Evolutionary conservation across 2,113 vertebrate species (phyloP).

Genomic region (Erythrocercus mccallii): DNA sequence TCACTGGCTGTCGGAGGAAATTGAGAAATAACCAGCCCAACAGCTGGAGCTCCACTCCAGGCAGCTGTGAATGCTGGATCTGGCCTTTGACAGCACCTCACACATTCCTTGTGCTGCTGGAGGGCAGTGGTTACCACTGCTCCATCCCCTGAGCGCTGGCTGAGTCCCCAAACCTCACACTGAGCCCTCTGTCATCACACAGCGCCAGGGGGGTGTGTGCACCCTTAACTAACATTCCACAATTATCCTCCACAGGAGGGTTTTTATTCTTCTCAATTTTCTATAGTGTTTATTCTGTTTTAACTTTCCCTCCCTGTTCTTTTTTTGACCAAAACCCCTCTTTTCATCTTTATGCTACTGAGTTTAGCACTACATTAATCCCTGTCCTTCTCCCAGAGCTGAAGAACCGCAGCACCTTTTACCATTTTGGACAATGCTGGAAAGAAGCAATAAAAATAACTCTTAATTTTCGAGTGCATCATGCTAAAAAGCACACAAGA

Average conservation of each 20-base stretch:
- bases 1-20: neutral
- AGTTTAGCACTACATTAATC: neutral
- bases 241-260: neutral
- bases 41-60: neutral
- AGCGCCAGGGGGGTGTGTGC: neutral
- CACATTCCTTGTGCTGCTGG: neutral
- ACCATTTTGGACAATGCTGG: neutral
- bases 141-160: neutral
- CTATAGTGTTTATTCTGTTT: neutral
- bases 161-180: neutral
- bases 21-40: neutral
- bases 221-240: neutral
- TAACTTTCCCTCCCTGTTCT: neutral
- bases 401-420: neutral
- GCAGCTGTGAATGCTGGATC: neutral
- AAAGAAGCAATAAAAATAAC: neutral
- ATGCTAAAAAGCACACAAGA: neutral
- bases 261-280: neutral
- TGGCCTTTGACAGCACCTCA: neutral
- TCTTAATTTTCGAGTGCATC: neutral
- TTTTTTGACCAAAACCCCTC: neutral
- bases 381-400: neutral
- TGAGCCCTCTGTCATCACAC: neutral
- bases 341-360: neutral
- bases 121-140: neutral